These are phyloP conservation scores for Odocoileus virginianus DNA, from an alignment of 2,113 vertebrate species.

Conservation along the genomic window DNA sequence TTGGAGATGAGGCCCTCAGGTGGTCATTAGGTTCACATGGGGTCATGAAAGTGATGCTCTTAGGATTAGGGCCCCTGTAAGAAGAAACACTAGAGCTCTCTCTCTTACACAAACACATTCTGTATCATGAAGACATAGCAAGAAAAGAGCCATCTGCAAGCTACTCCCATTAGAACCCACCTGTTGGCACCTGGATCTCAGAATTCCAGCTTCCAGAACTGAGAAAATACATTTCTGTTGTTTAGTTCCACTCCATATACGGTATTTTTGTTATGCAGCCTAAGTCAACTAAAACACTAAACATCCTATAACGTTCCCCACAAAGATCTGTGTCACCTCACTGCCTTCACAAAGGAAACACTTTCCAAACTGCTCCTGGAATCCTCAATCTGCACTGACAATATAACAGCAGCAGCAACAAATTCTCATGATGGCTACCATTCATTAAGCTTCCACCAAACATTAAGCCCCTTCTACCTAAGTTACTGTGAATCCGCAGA, in stretches of 20 bases:
- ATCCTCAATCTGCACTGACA: not conserved
- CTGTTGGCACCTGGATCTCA: not conserved
- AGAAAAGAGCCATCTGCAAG: not conserved
- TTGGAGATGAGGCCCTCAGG: not conserved
- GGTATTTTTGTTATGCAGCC: not conserved
- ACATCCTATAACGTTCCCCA: not conserved
- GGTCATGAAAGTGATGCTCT: not conserved
- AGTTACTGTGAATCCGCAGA: not conserved
- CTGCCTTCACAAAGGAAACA: not conserved
- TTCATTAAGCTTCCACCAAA: not conserved
- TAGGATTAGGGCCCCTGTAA: not conserved
- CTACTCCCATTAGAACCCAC: not conserved
- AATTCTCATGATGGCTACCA: not conserved
- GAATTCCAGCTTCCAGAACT: not conserved
- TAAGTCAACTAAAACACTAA: not conserved
- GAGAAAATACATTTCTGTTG: not conserved
- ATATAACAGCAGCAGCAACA: not conserved
- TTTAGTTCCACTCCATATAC: accelerated
- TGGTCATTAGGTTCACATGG: not conserved
- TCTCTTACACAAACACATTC: not conserved
- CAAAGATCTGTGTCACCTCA: not conserved
- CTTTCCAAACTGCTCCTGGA: not conserved
- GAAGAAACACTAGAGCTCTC: not conserved
- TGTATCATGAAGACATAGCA: not conserved
- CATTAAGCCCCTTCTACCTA: not conserved